phyloP scores from a whole-genome alignment of 2,888 invertebrate genomes.

The Opisthograptis luteolata region DNA sequence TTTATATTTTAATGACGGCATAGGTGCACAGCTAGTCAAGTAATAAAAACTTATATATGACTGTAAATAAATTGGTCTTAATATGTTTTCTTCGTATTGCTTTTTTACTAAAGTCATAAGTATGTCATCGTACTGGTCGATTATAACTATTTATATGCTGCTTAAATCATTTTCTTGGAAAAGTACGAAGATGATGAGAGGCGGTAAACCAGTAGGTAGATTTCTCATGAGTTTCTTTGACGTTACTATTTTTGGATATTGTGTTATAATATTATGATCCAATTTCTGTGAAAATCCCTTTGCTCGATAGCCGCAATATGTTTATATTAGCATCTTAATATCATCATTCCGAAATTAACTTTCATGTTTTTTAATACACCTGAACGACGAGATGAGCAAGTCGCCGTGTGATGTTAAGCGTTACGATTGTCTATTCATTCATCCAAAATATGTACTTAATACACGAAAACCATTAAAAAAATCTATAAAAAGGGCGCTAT shows the following conservation, averaged over 20 bases:
- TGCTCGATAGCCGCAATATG: neutral
- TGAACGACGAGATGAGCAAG: no score
- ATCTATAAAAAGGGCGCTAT: no score
- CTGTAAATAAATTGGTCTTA: constrained; percentile 44
- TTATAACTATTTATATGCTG: constrained; percentile 66
- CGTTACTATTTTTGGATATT: constrained; percentile 1
- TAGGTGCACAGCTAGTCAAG: constrained; percentile 33
- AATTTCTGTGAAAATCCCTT: constrained; percentile 2
- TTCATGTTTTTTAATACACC: no score
- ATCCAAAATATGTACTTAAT: no score
- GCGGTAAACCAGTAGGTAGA: constrained; percentile 12
- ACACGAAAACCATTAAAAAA: no score
- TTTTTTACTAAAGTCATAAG: constrained; percentile 67
- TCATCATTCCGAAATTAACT: no score
- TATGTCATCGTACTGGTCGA: constrained; percentile 56
- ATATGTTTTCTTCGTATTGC: constrained; percentile 51
- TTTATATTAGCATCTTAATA: neutral
- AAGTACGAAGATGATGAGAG: constrained; percentile 35
- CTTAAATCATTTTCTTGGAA: constrained; percentile 73
- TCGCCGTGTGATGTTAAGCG: no score
- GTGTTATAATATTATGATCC: neutral
- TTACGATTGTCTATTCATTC: no score
- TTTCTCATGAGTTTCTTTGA: constrained; percentile 2
- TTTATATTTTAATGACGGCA: constrained; percentile 46
- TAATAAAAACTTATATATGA: constrained; percentile 42